Conservation (phyloP, 2,888 invertebrate species). For the Lysandra coridon region DNA sequence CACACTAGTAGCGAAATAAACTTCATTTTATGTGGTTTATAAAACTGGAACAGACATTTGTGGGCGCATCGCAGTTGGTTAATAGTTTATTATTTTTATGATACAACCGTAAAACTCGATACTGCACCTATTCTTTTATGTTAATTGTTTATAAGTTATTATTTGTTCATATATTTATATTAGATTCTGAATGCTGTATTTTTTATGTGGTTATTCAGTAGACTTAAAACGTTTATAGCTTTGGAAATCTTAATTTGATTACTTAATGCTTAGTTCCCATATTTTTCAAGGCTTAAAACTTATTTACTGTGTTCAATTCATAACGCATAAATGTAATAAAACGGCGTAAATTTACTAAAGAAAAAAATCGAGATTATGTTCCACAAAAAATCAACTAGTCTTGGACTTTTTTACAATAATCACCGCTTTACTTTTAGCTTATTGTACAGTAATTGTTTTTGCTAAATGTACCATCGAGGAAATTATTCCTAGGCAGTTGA, state of each 20-base stretch:
- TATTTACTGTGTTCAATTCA: no score
- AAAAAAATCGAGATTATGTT: no score
- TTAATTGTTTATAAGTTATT: conserved; percentile 8
- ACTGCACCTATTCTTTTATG: neutral
- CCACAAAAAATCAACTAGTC: no score
- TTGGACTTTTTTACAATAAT: no score
- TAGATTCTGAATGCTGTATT: neutral
- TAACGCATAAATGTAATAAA: no score
- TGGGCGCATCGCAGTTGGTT: conserved; percentile 2
- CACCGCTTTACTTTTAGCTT: no score
- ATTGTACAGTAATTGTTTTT: no score
- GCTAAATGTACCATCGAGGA: no score
- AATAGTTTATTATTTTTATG: conserved; percentile 1
- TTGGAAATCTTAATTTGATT: neutral
- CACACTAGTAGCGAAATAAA: neutral
- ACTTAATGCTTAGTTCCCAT: neutral
- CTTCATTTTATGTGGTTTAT: neutral
- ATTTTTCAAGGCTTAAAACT: neutral
- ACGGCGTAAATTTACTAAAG: no score
- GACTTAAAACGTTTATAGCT: neutral
- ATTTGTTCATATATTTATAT: neutral
- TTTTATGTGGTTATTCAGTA: neutral
- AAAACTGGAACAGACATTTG: neutral
- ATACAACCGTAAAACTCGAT: neutral
- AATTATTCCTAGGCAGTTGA: no score